These are phyloP conservation scores for Alloscopus bannaensis DNA, from an alignment of 2,888 invertebrate species.

Conservation along the genomic window DNA sequence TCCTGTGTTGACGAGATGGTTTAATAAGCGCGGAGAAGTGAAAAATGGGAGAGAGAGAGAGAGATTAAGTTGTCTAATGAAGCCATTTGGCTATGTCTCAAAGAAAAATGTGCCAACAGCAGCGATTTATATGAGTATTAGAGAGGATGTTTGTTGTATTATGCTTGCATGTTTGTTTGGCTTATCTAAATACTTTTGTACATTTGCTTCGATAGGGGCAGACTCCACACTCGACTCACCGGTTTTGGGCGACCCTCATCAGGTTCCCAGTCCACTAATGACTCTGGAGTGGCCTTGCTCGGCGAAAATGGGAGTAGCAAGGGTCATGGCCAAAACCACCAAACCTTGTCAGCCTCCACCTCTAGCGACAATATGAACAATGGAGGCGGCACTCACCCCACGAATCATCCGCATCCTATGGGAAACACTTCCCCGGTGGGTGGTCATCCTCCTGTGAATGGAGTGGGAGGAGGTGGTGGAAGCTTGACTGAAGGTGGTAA, in stretches of 20 bases:
- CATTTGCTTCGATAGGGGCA: constrained; percentile 51
- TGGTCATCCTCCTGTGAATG: neutral
- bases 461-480: neutral
- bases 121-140: constrained; percentile 13
- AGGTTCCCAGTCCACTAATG: constrained; percentile 74
- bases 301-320: constrained; percentile 71
- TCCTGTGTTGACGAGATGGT: too few species aligned
- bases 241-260: constrained; percentile 70
- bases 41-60: constrained; percentile 5
- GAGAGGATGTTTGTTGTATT: constrained; percentile 3
- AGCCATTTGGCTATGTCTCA: constrained; percentile 49
- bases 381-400: neutral
- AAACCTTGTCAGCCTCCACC: constrained; percentile 42
- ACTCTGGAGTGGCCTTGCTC: constrained; percentile 74
- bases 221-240: constrained; percentile 63
- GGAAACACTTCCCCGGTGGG: constrained; percentile 18
- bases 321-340: constrained; percentile 38
- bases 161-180: constrained; percentile 9
- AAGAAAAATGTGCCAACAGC: constrained; percentile 12
- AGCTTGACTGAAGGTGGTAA: neutral
- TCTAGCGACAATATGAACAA: constrained; percentile 42
- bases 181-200: constrained; percentile 5
- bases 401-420: constrained; percentile 11
- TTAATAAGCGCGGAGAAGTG: too few species aligned
- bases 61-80: constrained; percentile 31